Conservation (phyloP, 2,113 vertebrate species). For the Oryzias javanicus region DNA sequence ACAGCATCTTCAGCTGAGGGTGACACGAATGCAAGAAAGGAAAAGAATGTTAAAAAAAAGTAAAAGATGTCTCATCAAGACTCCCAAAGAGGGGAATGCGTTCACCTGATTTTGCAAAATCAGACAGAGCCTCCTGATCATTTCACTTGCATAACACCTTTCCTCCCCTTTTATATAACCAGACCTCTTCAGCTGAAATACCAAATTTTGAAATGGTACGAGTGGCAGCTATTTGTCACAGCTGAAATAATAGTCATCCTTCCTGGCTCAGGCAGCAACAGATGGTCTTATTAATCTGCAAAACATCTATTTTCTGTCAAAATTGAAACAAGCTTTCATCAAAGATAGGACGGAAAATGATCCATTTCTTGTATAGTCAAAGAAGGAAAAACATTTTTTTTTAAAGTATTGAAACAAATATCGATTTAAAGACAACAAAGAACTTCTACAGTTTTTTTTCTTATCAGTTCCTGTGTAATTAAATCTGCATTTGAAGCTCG, state of each 20-base stretch:
- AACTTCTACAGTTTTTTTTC: no score
- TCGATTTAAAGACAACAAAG: no score
- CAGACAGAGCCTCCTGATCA: constrained; percentile 27
- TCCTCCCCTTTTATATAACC: constrained; percentile 19
- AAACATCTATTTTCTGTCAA: neutral
- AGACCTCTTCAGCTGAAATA: neutral
- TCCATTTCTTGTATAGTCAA: no score
- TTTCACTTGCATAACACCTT: constrained; percentile 23
- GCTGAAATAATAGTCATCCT: constrained; percentile 11
- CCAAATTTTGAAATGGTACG: neutral
- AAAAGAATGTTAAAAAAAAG: neutral
- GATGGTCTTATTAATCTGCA: constrained; percentile 13
- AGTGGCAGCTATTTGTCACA: constrained; percentile 9
- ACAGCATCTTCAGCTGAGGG: constrained; percentile 74
- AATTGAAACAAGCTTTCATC: no score
- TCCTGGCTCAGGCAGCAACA: neutral
- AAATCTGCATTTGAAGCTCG: no score
- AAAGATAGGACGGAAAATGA: no score
- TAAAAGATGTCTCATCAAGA: constrained; percentile 1
- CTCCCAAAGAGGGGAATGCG: constrained; percentile 1
- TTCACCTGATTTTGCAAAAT: neutral
- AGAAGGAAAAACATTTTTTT: no score
- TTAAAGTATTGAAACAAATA: no score
- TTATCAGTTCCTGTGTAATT: no score
- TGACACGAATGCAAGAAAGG: constrained; percentile 1